Conservation (phyloP, 1,140 invertebrate species). For the Cephus cinctus region DNA sequence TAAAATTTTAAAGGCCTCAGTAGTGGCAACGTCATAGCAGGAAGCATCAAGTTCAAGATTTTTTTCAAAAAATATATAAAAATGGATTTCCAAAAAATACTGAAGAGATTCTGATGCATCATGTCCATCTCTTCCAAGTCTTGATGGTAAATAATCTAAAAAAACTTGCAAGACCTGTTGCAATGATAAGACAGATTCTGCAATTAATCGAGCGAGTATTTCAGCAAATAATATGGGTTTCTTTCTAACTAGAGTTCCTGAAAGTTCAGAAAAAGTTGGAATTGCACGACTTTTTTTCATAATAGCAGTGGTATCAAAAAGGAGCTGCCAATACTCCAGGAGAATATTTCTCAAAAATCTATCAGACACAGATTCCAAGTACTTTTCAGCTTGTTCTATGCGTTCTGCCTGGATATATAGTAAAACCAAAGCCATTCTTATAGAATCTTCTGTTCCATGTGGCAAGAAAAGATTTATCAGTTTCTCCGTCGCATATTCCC, state of each 20-base stretch:
- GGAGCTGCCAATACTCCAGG: conserved; percentile 53
- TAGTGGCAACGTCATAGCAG: conserved; percentile 49
- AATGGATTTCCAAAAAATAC: conserved; percentile 57
- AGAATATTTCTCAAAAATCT: conserved; percentile 44
- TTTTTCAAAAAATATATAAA: conserved; percentile 50
- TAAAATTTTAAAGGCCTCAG: conserved; percentile 59
- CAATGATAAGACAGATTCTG: conserved; percentile 49
- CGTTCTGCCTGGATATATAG: conserved; percentile 60
- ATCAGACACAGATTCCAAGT: conserved; percentile 48
- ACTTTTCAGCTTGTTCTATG: conserved; percentile 48
- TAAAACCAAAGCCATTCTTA: conserved; percentile 53
- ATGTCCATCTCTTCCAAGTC: conserved; percentile 58
- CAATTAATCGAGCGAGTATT: conserved; percentile 51
- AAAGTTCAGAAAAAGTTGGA: conserved; percentile 59
- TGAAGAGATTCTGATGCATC: conserved; percentile 57
- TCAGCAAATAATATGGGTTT: conserved; percentile 51
- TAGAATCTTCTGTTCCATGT: conserved; percentile 35
- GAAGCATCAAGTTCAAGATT: conserved; percentile 38
- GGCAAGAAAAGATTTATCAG: conserved; percentile 53
- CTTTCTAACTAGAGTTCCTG: conserved; percentile 56
- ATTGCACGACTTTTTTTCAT: conserved; percentile 39
- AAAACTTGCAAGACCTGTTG: conserved; percentile 57
- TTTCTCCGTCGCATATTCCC: conserved; percentile 62
- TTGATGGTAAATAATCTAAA: conserved; percentile 60
- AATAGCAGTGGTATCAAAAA: conserved; percentile 54